Conservation (phyloP, 2,797 vertebrate species). For the Pristis pectinata region DNA sequence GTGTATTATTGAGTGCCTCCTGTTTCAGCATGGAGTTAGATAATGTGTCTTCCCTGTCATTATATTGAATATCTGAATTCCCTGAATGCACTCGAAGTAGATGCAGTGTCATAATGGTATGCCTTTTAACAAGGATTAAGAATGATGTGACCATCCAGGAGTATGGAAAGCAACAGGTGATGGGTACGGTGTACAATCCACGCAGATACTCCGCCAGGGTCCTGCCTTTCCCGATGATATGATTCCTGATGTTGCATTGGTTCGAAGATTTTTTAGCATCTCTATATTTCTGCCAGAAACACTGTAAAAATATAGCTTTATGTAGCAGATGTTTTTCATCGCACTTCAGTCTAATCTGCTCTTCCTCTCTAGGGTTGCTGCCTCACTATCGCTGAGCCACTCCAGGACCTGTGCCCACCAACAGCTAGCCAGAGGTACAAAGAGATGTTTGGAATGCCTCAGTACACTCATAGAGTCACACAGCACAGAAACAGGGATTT, state of each 20-base stretch:
- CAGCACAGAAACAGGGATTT: no score
- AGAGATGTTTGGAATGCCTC: neutral
- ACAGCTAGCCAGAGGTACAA: neutral
- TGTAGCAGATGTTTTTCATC: neutral
- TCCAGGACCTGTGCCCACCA: neutral
- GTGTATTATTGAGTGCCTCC: constrained; percentile 60
- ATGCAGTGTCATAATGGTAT: constrained; percentile 15
- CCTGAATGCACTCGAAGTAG: neutral
- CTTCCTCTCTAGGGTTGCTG: no score
- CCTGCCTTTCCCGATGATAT: neutral
- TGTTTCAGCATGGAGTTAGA: constrained; percentile 59
- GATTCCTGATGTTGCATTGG: neutral
- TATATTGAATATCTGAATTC: constrained; percentile 46
- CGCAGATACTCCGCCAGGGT: neutral
- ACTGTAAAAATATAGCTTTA: neutral
- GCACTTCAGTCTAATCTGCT: neutral
- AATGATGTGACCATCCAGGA: constrained; percentile 9
- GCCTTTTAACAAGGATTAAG: neutral
- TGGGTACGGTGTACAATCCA: neutral
- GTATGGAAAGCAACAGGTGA: neutral
- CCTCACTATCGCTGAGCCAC: neutral
- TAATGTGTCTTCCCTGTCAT: constrained; percentile 48
- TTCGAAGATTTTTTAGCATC: neutral
- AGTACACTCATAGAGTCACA: no score
- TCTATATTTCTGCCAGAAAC: neutral